These are phyloP conservation scores for Sakesphorus luctuosus DNA, from an alignment of 2,113 vertebrate species.

Conservation along the genomic window DNA sequence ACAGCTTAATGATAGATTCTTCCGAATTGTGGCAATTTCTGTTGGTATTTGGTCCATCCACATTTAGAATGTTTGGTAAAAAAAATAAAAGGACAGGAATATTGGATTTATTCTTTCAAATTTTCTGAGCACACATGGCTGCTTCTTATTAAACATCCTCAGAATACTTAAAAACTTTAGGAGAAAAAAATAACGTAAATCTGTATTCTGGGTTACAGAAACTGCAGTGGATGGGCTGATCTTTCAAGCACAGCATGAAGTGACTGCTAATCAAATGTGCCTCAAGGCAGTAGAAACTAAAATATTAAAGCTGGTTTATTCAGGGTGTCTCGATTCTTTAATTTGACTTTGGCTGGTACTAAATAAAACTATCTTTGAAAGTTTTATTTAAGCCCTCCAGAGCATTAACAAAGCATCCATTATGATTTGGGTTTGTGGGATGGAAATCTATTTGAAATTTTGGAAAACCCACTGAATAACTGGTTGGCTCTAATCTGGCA, in stretches of 20 bases:
- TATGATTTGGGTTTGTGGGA: neutral
- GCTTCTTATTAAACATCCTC: neutral
- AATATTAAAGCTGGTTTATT: constrained; percentile 36
- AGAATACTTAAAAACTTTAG: neutral
- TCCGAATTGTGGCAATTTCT: constrained; percentile 25
- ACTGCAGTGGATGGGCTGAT: constrained; percentile 1
- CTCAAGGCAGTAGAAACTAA: constrained; percentile 7
- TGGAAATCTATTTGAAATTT: neutral
- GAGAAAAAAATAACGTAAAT: neutral
- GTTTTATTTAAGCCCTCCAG: neutral
- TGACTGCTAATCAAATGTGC: constrained; percentile 39
- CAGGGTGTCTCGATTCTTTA: neutral
- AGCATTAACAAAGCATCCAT: neutral
- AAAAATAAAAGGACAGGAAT: neutral
- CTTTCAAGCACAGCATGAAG: constrained; percentile 19
- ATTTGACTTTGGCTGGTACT: neutral
- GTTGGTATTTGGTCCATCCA: neutral
- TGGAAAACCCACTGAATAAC: neutral
- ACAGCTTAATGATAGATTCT: constrained; percentile 55
- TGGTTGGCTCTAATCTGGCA: neutral
- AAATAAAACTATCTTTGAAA: neutral
- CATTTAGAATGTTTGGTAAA: neutral
- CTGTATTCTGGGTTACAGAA: constrained; percentile 9
- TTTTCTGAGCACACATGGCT: neutral
- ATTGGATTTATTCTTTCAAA: neutral